Evolutionary conservation across 2,888 invertebrate species (phyloP).

Genomic region (Drosophila birchii): DNA sequence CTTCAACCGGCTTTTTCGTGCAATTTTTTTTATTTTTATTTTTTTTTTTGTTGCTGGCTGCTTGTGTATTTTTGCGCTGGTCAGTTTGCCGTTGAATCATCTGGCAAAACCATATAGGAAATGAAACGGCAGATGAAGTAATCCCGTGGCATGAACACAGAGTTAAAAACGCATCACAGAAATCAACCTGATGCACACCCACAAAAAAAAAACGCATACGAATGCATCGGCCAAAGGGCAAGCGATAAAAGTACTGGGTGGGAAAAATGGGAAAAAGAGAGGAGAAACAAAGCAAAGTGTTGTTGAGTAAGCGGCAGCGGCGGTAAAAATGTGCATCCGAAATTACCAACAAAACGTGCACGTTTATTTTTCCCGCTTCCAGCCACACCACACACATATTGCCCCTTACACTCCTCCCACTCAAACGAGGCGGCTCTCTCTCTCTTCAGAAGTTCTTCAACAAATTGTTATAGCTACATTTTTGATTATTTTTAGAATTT

Average conservation of each 20-base stretch:
- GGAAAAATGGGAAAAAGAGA: background rate
- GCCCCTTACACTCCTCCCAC: slow-evolving; percentile 4
- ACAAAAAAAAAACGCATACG: slow-evolving; percentile 14
- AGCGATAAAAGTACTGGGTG: slow-evolving; percentile 28
- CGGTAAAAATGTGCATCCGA: slow-evolving; percentile 58
- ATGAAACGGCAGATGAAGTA: slow-evolving; percentile 74
- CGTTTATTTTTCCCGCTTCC: slow-evolving; percentile 33
- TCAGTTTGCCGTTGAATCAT: slow-evolving; percentile 64
- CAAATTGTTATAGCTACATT: slow-evolving; percentile 37
- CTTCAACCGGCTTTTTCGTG: slow-evolving; percentile 79
- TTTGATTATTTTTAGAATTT: slow-evolving; percentile 24
- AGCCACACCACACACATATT: background rate
- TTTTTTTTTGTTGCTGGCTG: slow-evolving; percentile 40
- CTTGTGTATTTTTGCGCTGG: slow-evolving; percentile 64
- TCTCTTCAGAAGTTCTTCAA: slow-evolving; percentile 9
- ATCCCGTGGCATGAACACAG: slow-evolving; percentile 50
- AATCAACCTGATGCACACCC: slow-evolving; percentile 54
- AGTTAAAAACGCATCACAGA: slow-evolving; percentile 44
- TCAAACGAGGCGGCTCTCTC: slow-evolving; percentile 4
- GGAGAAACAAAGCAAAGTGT: slow-evolving; percentile 38
- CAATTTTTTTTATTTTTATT: slow-evolving; percentile 47
- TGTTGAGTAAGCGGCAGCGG: slow-evolving; percentile 55
- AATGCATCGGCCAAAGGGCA: slow-evolving; percentile 28
- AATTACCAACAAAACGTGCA: slow-evolving; percentile 26
- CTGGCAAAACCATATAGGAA: slow-evolving; percentile 67